Evolutionary conservation across 1,140 invertebrate genomes (phyloP), one percentile per base, ranked within the genome.

Genomic region (Lordiphosa stackelbergi): DNA sequence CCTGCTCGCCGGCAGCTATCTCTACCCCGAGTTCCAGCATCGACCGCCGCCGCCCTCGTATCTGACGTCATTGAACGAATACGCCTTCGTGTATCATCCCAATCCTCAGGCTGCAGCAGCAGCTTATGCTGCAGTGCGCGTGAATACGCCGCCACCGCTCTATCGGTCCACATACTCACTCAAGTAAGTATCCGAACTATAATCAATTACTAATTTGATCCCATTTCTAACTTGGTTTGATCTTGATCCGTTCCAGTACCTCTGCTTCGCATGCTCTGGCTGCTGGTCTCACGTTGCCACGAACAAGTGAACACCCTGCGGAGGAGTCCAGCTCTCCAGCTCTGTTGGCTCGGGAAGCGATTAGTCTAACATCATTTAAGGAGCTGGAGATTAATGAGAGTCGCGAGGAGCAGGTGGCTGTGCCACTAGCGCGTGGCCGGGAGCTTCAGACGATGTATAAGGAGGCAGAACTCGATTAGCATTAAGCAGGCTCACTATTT

Each of bases 11-110:
- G 69, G 75, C n/a, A 69, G 66, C 37, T 79, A 70, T 46, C 52
- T 86, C 9, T 84, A 86, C 59, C 71, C 85, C 7, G 85, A 87
- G 36, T 87, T 87, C 42, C 85, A 85, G 41, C 81, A 87, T 66
- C 68, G 81, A 9, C 85, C 77, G n/a, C 85, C 85, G 31, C 85
- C 85, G 13, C 85, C 85, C 4, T 85, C 85, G 1, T 87, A 87
- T 62, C 47, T 87, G 5, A 86, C 85, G 1, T 87, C 81, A 7
- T 49, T 87, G 10, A 85, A 87, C 43, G 85, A 87, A 24, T 87
- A 66, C 53, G 69, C 79, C 4, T 65, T 85, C 9, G 62, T 85
- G n/a, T 81, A 83, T 60, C 65, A 85, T 48, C 66, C 69, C 0
- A 61, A 58, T 34, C 16, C 65, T 4, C 60, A 68, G 53, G 56